Conservation (phyloP, 2,113 vertebrate genomes). For the Caracal caracal region DNA sequence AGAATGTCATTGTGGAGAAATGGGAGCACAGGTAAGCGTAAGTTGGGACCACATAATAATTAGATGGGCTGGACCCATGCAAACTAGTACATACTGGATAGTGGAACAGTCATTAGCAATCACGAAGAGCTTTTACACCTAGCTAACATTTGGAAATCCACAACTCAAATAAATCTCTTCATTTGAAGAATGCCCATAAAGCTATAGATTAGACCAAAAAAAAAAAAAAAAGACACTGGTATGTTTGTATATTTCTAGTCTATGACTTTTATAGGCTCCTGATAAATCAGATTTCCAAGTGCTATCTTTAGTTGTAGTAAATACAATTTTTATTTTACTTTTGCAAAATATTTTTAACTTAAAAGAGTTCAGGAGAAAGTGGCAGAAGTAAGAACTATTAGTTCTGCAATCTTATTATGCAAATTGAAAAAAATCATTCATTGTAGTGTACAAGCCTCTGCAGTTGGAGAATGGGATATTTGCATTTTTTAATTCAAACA, state of each 20-base stretch:
- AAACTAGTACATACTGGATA: background rate
- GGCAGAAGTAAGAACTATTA: constrained; percentile 44
- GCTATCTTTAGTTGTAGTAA: background rate
- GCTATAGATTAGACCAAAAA: background rate
- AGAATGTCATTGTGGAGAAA: background rate
- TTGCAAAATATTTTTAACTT: constrained; percentile 34
- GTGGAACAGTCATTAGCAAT: background rate
- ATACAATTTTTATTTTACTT: background rate
- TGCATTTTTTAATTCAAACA: constrained; percentile 55
- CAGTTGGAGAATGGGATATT: constrained; percentile 24
- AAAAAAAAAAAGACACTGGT: background rate
- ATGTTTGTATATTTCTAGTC: background rate
- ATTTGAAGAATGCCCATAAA: background rate
- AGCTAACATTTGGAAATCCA: background rate
- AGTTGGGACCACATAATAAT: background rate
- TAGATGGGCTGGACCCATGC: background rate
- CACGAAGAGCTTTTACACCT: background rate
- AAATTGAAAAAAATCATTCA: constrained; percentile 58
- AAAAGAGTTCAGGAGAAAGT: constrained; percentile 5
- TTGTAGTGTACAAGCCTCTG: background rate
- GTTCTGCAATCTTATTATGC: constrained; percentile 54
- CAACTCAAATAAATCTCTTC: background rate
- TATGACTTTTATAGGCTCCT: background rate
- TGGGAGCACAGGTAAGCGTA: background rate
- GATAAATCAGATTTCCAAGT: constrained; percentile 41